Base-by-base conservation (phyloP, 2,797 vertebrate genomes). In the Cossypha caffra region DNA sequence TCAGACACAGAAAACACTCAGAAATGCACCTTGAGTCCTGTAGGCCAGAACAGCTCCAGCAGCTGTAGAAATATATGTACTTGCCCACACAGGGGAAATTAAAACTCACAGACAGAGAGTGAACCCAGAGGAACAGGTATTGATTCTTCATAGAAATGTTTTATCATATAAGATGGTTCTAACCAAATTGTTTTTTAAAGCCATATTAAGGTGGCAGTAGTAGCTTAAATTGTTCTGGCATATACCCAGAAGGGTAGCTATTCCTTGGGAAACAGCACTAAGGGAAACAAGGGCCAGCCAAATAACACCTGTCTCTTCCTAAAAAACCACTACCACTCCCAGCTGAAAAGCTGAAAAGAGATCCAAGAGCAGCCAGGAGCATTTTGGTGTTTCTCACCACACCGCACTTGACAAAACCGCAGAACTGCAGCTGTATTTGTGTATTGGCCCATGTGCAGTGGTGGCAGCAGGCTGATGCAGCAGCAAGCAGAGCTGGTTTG, bases 101-200 rank as follows among this genome's bases (percentile, higher is more conserved):
- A 95, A 87, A 90, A 83, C 73, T 86, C 63, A 77, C 21, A 91
- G 63, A 85, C 87, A 92, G 48, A 80, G 28, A 61, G 35, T 43
- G 54, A 93, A 57, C 43, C 73, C 18, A 4, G 47, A 93, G 45
- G 66, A 96, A 52, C 15, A 72, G 28, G 51, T 93, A 96, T 88
- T 93, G 92, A 91, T 96, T 86, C 63, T 94, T 94, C 68, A 91
- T 54, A 94, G 55, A 88, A 81, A 69, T 69, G n/a, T 93, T 93
- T 90, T 92, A 93, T 83, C 88, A 84, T 52, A 72, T 55, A 23
- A 78, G 43, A 67, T 64, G 29, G 29, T 71, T 82, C 82, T 71
- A 92, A 81, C 48, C 25, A 86, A 90, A 93, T 83, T 93, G 58
- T 91, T 94, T 90, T 83, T 84, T 73, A 92, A 92, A 61, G 58